Conservation (phyloP, 92 coral and sea anemone species). For the Desmophyllum pertusum region DNA sequence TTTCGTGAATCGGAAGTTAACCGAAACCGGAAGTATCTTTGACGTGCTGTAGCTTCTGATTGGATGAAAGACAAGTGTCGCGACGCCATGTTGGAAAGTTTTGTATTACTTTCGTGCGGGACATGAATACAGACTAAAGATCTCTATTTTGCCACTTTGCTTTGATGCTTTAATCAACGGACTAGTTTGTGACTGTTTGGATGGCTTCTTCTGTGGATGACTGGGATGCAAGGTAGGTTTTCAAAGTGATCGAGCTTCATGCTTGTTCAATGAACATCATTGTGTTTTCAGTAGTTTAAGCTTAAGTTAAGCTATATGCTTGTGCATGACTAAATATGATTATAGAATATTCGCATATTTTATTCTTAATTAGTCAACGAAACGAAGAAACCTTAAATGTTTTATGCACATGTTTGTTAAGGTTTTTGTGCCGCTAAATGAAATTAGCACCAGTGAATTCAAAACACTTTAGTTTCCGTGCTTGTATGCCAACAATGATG, state of each 20-base stretch:
- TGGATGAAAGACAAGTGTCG: slow-evolving; percentile 6
- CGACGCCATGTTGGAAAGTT: slow-evolving; percentile 25
- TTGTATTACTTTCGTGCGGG: neutral
- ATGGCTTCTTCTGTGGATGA: slow-evolving; percentile 53
- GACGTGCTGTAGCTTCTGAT: slow-evolving; percentile 20
- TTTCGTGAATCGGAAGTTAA: slow-evolving; percentile 8
- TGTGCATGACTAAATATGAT: neutral
- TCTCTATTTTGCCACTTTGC: neutral
- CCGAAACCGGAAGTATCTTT: slow-evolving; percentile 37
- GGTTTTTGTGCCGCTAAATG: neutral
- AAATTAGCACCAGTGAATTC: neutral
- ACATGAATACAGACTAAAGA: neutral
- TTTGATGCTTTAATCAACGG: neutral
- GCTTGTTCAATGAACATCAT: neutral
- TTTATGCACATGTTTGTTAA: neutral
- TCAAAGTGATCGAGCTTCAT: neutral
- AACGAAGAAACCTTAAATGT: neutral
- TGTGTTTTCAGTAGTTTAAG: slow-evolving; percentile 7
- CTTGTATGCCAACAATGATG: neutral
- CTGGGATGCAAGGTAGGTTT: slow-evolving; percentile 35
- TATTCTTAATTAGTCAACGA: neutral
- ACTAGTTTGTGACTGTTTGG: slow-evolving; percentile 4
- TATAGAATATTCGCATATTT: neutral
- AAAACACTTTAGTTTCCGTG: neutral
- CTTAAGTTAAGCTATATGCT: too few species aligned